Evolutionary conservation across 2,888 invertebrate genomes (phyloP).

Genomic region (Arctia plantaginis): DNA sequence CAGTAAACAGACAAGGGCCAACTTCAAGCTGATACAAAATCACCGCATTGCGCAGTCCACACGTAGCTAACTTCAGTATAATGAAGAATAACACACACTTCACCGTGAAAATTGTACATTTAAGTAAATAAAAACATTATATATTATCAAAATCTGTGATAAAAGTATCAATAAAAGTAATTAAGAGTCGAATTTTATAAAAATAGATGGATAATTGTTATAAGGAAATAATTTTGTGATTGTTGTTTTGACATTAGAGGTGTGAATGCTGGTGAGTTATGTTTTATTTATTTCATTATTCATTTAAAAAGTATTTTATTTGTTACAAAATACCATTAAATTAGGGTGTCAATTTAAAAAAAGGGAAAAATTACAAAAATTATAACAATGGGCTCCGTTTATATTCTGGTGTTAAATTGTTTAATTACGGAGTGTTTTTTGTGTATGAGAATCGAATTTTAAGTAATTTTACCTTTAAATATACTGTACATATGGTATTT

Average conservation of each 20-base stretch:
- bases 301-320: background rate
- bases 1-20: conserved; percentile 52
- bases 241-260: conserved; percentile 42
- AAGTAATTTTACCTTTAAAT: background rate
- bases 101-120: conserved; percentile 43
- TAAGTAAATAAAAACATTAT: conserved; percentile 39
- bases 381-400: background rate
- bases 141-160: conserved; percentile 51
- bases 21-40: conserved; percentile 64
- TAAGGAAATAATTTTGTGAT: conserved; percentile 21
- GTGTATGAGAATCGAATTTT: background rate
- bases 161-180: conserved; percentile 36
- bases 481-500: background rate
- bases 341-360: background rate
- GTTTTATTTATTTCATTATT: conserved; percentile 9
- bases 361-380: background rate
- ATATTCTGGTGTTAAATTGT: background rate
- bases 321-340: background rate
- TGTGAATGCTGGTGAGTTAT: conserved; percentile 40
- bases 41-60: conserved; percentile 72
- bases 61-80: conserved; percentile 60
- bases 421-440: background rate
- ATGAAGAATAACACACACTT: conserved; percentile 58
- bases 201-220: conserved; percentile 18
- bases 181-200: conserved; percentile 15